Evolutionary conservation across 2,888 invertebrate genomes (phyloP), one percentile per base, ranked within the genome.

Genomic region (Thereva nobilitata): DNA sequence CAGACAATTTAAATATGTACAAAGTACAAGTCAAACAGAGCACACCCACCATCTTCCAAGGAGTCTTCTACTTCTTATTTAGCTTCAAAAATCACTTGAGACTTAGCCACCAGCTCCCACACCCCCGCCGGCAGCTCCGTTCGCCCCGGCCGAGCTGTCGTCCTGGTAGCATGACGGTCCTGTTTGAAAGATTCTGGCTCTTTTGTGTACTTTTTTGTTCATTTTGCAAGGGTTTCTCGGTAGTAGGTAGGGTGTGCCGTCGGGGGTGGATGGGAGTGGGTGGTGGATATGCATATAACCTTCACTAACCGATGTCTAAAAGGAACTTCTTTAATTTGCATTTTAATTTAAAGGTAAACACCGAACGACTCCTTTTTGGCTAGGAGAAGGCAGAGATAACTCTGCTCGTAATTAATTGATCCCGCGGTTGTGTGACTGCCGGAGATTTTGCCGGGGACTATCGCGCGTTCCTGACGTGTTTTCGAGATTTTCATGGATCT

Each of bases 321-420:
- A 37, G 64, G 69, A 69, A 67, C 49, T 67, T 69, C 66, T 69
- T 67, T 69, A 67, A 69, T 69, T 69, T 69, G 69, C 69, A 69
- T 69, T 69, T 69, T 69, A 69, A 69, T 69, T 69, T 64, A 67
- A 69, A 69, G 69, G 69, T 69, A 69, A 69, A 69, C 69, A 69
- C 45, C 57, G 66, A 69, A 50, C 54, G 64, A 65, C 64, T 61
- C 64, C 54, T 44, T 53, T n/a, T 54, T 38, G 47, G 38, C 23
- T 55, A 9, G 23, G 1, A 23, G 23, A 23, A 23, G 10, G 12
- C 7, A 42, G 47, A 45, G 44, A 44, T 54, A 54, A 64, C 45
- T 64, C 54, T 5, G 37, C 45, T 64, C 12, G 53, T 64, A 64
- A 65, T 65, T 65, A 65, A 65, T 65, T 65, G 64, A 65, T 55